Percentiles rank a stretch among this genome's conserved stretches.
Conservation (phyloP, 2,888 invertebrate genomes). For the Didymodactylos carnosus region DNA sequence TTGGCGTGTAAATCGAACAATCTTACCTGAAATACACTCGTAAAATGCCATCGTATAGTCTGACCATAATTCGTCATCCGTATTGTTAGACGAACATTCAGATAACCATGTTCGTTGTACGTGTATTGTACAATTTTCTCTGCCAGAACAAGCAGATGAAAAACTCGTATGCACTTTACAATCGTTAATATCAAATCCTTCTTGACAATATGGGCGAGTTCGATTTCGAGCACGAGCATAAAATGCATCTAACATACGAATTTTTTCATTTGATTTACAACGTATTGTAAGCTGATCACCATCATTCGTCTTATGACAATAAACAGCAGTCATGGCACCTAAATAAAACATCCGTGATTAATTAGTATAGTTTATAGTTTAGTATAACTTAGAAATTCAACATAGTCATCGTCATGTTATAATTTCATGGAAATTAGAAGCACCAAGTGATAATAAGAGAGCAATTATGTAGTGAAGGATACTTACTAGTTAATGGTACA, state of each 20-base stretch:
- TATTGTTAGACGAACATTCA: background rate
- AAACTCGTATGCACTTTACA: constrained; percentile 12
- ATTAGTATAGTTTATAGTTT: too few relatives aligned
- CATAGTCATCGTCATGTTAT: too few relatives aligned
- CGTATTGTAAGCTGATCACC: background rate
- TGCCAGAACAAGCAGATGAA: constrained; percentile 10
- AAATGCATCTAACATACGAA: constrained; percentile 13
- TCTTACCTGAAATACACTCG: constrained; percentile 10
- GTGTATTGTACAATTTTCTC: constrained; percentile 11
- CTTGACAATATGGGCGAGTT: background rate
- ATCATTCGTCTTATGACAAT: background rate
- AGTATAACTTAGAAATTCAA: too few relatives aligned
- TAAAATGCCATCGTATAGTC: constrained; percentile 11
- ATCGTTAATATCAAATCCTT: background rate
- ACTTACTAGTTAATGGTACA: background rate
- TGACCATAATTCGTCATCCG: background rate
- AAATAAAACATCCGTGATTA: too few relatives aligned
- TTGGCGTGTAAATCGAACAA: too few relatives aligned
- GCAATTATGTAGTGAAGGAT: too few relatives aligned
- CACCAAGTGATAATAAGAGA: too few relatives aligned
- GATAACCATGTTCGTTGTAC: constrained; percentile 1
- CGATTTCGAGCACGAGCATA: background rate
- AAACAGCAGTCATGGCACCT: background rate
- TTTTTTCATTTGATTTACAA: constrained; percentile 3
- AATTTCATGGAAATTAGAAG: too few relatives aligned